Evolutionary conservation across 2,888 invertebrate species (phyloP), one percentile per base, ranked within the genome.

Genomic region (Phragmatobia fuliginosa): DNA sequence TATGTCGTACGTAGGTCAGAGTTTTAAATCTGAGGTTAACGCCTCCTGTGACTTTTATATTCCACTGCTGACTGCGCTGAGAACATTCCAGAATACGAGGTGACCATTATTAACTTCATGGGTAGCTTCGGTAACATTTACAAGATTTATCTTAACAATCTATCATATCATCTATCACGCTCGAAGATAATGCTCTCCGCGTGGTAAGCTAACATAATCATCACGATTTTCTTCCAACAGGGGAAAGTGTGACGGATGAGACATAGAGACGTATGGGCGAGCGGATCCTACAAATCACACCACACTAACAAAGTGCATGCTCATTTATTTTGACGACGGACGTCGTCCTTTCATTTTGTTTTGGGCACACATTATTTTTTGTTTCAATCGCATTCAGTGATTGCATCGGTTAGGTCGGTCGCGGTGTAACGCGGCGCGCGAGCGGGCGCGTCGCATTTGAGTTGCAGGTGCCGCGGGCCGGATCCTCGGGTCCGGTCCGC

Each of bases 321-420:
- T 87, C 80, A 64, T 87, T 88, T 87, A 80, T 84, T 89, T 90
- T 86, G 80, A 84, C 85, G 87, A 85, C 78, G 71, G 45, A 71
- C 33, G 82, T 85, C 85, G 82, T 79, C 80, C 78, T 87, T 76
- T 74, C 64, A 81, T 87, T 92, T 91, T 87, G 83, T 82, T 91
- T 93, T 92, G 92, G 93, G 94, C 95, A 92, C 92, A 80, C 75
- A 85, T 74, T 73, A 66, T 87, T 86, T 86, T 83, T 84, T 85
- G n/a, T 91, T 94, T 89, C 89, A 89, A 92, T 92, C 90, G 95
- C 95, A 95, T 95, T 95, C 95, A 95, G 95, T 95, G 95, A 95
- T 92, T 93, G 95, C 94, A 90, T 93, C 94, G 89, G 88, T 70
- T 86, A 89, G 90, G 90, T 83, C 83, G 83, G 84, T 74, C 80